Evolutionary conservation across 1,140 invertebrate species (phyloP).

Genomic region (Octopus bimaculoides): DNA sequence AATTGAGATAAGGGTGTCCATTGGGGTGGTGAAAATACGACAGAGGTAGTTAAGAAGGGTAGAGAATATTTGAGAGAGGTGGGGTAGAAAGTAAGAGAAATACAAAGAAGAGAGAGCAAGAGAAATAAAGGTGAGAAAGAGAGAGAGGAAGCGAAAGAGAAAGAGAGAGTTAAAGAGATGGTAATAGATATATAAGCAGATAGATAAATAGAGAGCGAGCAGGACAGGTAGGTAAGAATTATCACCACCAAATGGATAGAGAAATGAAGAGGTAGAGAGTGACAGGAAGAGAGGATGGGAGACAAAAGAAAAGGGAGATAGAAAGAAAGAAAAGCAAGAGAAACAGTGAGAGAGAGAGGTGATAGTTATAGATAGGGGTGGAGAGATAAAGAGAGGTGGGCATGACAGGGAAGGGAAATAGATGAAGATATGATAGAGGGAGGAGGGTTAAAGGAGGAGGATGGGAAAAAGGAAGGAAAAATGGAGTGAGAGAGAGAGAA

Average conservation of each 20-base stretch:
- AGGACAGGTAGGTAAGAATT: neutral
- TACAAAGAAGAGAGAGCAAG: no score
- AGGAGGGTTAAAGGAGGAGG: neutral
- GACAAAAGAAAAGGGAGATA: neutral
- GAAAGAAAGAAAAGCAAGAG: neutral
- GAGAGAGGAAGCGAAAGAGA: no score
- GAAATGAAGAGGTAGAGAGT: neutral
- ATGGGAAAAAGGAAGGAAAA: neutral
- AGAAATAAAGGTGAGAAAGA: no score
- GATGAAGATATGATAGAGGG: neutral
- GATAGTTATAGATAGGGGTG: conserved; percentile 1
- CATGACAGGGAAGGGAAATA: neutral
- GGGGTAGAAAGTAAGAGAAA: no score
- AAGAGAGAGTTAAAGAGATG: no score
- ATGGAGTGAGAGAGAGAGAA: neutral
- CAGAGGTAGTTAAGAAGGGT: no score
- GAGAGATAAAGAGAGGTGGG: neutral
- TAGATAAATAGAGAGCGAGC: neutral
- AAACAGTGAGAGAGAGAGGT: neutral
- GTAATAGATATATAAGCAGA: no score
- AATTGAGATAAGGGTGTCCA: no score
- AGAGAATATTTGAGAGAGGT: no score
- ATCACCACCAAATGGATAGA: neutral
- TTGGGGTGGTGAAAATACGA: no score
- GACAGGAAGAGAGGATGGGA: neutral